These are phyloP conservation scores for Acanthosepion esculentum DNA, from an alignment of 2,888 invertebrate genomes.

Conservation along the genomic window DNA sequence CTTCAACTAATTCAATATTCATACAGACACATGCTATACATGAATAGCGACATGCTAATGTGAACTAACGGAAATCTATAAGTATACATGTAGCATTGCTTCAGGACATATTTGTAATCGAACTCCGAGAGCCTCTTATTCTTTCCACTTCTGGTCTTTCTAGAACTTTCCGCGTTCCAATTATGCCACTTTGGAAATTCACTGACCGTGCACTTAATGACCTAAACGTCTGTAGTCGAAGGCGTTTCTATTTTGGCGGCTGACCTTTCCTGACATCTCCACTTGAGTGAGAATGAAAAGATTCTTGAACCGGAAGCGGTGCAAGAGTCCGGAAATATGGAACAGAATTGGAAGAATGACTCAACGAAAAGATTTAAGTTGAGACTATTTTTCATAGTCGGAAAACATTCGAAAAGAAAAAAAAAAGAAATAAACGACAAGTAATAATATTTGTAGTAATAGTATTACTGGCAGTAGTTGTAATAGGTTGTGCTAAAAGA, in stretches of 20 bases:
- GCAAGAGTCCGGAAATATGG: neutral
- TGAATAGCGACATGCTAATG: neutral
- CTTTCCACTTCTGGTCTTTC: neutral
- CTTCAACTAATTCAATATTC: no score
- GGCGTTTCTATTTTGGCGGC: neutral
- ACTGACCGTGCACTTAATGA: neutral
- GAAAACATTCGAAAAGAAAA: neutral
- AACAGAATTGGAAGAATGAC: neutral
- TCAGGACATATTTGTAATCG: neutral
- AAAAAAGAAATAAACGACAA: neutral
- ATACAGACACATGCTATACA: neutral
- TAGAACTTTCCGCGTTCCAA: neutral
- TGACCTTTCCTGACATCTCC: neutral
- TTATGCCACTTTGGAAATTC: neutral
- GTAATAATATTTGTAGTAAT: neutral
- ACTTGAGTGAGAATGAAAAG: neutral
- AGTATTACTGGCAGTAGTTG: no score
- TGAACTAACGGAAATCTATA: neutral
- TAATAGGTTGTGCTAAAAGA: no score
- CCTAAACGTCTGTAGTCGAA: neutral
- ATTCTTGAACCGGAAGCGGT: neutral
- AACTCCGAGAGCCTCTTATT: neutral
- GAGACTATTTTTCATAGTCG: neutral
- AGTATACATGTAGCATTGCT: neutral
- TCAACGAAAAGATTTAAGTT: neutral